A percentile compares a stretch with the other conserved stretches of the same genome.
Evolutionary conservation across 1,140 invertebrate genomes (phyloP).

Genomic region (Lordiphosa clarofinis): DNA sequence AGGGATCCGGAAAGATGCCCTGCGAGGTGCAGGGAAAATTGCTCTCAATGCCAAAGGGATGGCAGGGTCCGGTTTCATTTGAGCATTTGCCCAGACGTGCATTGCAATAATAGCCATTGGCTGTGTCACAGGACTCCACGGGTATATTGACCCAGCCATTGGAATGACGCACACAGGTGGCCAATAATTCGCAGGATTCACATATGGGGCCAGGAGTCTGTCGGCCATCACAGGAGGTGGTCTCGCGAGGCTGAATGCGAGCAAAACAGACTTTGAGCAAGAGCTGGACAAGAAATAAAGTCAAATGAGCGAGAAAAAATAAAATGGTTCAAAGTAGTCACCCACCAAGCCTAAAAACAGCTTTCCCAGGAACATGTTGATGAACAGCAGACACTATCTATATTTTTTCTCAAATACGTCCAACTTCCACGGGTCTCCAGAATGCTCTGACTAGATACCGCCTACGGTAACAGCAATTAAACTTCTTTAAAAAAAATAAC

Average conservation of each 20-base stretch:
- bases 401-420: conserved; percentile 22
- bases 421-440: conserved; percentile 29
- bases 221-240: conserved; percentile 62
- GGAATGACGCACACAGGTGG: conserved; percentile 71
- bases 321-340: neutral
- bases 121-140: conserved; percentile 70
- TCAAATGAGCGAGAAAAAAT: neutral
- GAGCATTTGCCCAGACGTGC: conserved; percentile 56
- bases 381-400: conserved; percentile 1
- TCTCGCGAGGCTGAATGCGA: conserved; percentile 58
- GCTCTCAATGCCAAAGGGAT: conserved; percentile 70
- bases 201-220: conserved; percentile 69
- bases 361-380: conserved; percentile 39
- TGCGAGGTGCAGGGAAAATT: conserved; percentile 77
- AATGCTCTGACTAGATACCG: conserved; percentile 48
- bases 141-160: conserved; percentile 75
- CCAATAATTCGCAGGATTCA: conserved; percentile 69
- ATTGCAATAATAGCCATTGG: conserved; percentile 75
- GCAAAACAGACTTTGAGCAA: conserved; percentile 43
- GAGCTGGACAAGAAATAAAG: conserved; percentile 9
- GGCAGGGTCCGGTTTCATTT: conserved; percentile 71
- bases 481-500: conserved; percentile 38
- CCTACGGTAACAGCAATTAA: conserved; percentile 32
- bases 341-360: conserved; percentile 41
- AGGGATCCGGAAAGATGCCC: conserved; percentile 79